Evolutionary conservation across 2,113 vertebrate species (phyloP).

Genomic region (Diphyllodes magnificus): DNA sequence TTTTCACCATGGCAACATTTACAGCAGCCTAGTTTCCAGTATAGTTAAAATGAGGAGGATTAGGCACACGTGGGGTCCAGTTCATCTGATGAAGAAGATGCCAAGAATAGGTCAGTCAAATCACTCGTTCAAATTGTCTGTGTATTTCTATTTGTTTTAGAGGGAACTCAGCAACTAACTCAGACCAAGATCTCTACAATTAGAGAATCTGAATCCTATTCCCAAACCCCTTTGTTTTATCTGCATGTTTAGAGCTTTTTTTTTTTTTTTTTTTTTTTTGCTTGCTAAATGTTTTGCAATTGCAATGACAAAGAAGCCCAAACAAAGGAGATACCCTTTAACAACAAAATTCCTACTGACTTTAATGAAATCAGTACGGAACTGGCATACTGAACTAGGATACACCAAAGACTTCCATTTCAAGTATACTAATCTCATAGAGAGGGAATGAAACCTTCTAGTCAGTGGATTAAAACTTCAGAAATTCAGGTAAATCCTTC

Average conservation of each 20-base stretch:
- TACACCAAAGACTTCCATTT: not conserved
- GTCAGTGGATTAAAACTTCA: not conserved
- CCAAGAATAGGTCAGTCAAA: not conserved
- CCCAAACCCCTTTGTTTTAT: not conserved
- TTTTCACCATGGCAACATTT: not conserved
- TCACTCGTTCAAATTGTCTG: not conserved
- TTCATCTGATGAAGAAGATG: not conserved
- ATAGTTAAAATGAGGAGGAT: not conserved
- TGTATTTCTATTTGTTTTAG: not conserved
- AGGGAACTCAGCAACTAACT: not conserved
- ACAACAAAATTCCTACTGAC: not conserved
- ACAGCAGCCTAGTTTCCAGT: not conserved
- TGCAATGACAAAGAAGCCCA: not conserved
- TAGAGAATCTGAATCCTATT: not conserved
- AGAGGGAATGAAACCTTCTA: not conserved
- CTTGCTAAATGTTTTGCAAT: not conserved
- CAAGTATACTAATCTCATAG: not conserved
- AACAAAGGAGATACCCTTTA: not conserved
- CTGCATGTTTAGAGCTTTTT: not conserved
- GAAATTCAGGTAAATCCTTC: not conserved
- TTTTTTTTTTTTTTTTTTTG: not conserved
- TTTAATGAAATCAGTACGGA: not conserved
- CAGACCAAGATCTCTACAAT: not conserved
- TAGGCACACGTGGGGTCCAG: rapidly evolving
- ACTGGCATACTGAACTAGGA: not conserved